Percentiles rank a stretch among this genome's conserved stretches.
These are phyloP conservation scores for Mormyrops boulengeri DNA, from an alignment of 2,797 vertebrate genomes.

Conservation along the genomic window DNA sequence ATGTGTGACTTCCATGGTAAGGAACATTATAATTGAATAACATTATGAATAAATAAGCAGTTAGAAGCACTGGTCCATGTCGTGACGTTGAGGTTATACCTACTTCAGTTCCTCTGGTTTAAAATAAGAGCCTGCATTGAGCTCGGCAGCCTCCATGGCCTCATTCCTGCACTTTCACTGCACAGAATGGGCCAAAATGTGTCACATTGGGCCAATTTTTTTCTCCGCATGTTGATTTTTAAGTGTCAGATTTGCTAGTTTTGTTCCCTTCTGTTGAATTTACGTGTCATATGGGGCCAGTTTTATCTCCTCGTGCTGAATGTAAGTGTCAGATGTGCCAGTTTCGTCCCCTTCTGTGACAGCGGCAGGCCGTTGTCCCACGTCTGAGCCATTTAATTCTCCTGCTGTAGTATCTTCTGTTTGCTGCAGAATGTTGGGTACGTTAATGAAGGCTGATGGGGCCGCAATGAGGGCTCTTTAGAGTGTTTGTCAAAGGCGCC, in stretches of 20 bases:
- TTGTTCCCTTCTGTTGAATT: neutral
- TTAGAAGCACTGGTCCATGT: neutral
- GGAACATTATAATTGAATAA: neutral
- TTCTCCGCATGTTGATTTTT: neutral
- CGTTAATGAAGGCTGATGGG: neutral
- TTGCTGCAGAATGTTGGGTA: neutral
- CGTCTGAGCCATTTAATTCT: neutral
- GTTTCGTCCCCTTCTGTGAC: neutral
- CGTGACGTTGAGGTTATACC: neutral
- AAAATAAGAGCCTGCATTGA: neutral
- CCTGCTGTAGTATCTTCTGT: neutral
- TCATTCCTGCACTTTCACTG: neutral
- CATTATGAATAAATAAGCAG: neutral
- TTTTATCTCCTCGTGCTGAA: neutral
- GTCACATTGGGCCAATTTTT: neutral
- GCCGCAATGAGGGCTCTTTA: neutral
- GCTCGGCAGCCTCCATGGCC: neutral
- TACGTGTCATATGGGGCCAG: neutral
- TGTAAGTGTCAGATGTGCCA: neutral
- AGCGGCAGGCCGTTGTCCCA: neutral
- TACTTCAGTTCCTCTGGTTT: neutral
- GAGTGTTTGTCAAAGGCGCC: neutral
- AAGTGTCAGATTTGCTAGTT: conserved; percentile 7
- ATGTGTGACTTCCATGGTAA: neutral
- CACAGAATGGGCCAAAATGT: conserved; percentile 9